A percentile compares a stretch with the other conserved stretches of the same genome.
These are phyloP conservation scores for Archaeoteleia sp. DNA, from an alignment of 2,888 invertebrate genomes.

Conservation along the genomic window DNA sequence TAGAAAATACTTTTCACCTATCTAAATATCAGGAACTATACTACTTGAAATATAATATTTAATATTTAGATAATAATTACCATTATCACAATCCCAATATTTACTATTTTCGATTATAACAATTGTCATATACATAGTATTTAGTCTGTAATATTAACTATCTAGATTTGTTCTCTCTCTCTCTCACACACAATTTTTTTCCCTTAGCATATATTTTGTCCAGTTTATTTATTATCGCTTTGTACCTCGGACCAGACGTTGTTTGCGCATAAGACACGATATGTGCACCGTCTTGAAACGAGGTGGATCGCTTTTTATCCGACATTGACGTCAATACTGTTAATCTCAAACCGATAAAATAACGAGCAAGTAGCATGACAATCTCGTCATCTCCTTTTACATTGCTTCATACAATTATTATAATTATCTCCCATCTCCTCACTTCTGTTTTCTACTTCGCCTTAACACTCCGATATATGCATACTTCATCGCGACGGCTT, in stretches of 20 bases:
- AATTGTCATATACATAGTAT: no score
- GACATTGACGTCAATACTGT: constrained; percentile 35
- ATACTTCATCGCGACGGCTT: no score
- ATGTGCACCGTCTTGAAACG: constrained; percentile 21
- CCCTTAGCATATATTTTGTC: constrained; percentile 30
- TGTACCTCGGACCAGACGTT: constrained; percentile 29
- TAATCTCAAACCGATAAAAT: constrained; percentile 35
- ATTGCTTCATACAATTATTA: constrained; percentile 7
- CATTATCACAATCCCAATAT: no score
- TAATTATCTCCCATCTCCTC: constrained; percentile 1
- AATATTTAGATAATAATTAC: no score
- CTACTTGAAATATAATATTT: no score
- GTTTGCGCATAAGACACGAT: constrained; percentile 27
- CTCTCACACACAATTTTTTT: constrained; percentile 18
- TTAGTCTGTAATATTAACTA: no score
- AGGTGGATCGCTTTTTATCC: constrained; percentile 45
- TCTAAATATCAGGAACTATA: no score
- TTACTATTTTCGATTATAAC: no score
- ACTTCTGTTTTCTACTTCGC: background rate
- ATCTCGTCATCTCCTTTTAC: constrained; percentile 14
- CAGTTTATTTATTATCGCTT: constrained; percentile 36
- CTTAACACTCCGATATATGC: no score
- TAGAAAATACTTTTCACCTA: no score
- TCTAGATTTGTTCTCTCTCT: no score
- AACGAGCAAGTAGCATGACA: constrained; percentile 20